These are phyloP conservation scores for Cryptus viduatorius DNA, from an alignment of 2,888 invertebrate genomes.

Conservation along the genomic window DNA sequence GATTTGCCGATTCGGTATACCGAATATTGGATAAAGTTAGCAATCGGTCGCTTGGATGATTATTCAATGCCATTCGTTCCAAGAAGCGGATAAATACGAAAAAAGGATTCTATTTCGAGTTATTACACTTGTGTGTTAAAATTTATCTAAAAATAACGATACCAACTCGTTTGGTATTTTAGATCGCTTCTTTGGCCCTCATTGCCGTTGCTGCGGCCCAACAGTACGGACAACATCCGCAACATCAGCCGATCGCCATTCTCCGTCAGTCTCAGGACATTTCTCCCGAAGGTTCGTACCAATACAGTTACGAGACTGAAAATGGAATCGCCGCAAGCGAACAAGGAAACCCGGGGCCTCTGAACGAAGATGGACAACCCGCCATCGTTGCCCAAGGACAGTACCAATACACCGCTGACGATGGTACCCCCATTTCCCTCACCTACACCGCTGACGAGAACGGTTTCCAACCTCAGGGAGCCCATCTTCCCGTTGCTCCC, in stretches of 20 bases:
- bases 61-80: not conserved
- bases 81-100: not conserved
- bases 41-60: not conserved
- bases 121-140: not conserved
- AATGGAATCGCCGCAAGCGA: conserved; percentile 68
- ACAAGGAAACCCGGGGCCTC: conserved; percentile 60
- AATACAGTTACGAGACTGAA: conserved; percentile 66
- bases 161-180: not conserved
- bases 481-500: conserved; percentile 68
- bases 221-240: conserved; percentile 37
- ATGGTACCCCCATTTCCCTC: conserved; percentile 57
- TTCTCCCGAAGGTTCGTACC: conserved; percentile 68
- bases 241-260: conserved; percentile 63
- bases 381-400: conserved; percentile 59
- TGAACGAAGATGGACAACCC: conserved; percentile 30
- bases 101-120: not conserved
- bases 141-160: not conserved
- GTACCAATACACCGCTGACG: conserved; percentile 63
- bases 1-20: not conserved
- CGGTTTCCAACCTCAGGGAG: conserved; percentile 71
- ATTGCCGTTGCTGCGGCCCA: conserved; percentile 66
- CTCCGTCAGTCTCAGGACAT: conserved; percentile 66
- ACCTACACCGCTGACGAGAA: conserved; percentile 68
- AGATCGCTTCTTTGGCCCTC: conserved; percentile 66
- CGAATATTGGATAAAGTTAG: not conserved